Conservation (phyloP, 2,113 vertebrate species). For the Cyanistes caeruleus region DNA sequence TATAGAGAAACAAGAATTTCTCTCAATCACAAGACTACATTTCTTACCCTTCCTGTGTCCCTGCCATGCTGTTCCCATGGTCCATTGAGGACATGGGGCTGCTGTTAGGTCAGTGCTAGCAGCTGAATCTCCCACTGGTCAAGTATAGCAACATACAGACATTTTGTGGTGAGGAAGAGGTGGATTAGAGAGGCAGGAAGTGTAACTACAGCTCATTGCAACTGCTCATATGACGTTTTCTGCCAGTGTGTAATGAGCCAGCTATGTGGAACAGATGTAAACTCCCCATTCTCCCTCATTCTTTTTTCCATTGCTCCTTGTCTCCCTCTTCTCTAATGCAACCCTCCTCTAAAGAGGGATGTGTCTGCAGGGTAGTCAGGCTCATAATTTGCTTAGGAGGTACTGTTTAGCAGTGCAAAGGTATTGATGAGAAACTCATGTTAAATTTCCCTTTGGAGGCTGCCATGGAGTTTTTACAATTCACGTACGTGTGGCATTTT, state of each 20-base stretch:
- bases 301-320: background rate
- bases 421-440: background rate
- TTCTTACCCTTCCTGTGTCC: background rate
- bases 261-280: background rate
- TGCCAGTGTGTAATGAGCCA: background rate
- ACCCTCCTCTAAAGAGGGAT: background rate
- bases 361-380: background rate
- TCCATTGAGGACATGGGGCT: accelerated
- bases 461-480: background rate
- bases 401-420: background rate
- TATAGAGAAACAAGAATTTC: background rate
- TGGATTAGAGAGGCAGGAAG: background rate
- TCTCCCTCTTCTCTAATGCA: background rate
- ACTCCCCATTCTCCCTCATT: background rate
- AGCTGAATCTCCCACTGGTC: background rate
- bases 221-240: background rate
- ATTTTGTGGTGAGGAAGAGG: background rate
- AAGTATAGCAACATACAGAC: accelerated
- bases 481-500: background rate
- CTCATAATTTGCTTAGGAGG: background rate
- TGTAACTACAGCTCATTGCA: background rate
- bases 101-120: background rate
- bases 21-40: background rate
- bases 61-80: background rate
- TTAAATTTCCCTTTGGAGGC: background rate